A percentile compares a stretch with the other conserved stretches of the same genome.
These are phyloP conservation scores for Phycodurus eques DNA, from an alignment of 2,113 vertebrate genomes.

Conservation along the genomic window DNA sequence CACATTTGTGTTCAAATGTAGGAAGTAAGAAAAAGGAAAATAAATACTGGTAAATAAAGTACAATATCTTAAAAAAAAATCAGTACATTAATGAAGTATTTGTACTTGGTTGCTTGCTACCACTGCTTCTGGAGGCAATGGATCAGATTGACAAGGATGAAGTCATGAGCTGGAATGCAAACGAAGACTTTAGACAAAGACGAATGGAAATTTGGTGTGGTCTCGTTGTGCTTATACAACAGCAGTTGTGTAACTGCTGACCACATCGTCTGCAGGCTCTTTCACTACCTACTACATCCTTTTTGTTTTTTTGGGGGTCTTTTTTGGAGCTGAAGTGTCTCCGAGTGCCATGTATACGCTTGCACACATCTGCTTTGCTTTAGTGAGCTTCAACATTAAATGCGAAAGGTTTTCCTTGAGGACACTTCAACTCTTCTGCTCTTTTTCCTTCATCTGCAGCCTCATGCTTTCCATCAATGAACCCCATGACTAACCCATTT, in stretches of 20 bases:
- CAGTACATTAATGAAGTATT: not conserved
- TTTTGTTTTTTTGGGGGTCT: conserved; percentile 16
- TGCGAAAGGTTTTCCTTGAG: conserved; percentile 8
- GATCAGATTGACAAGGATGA: not conserved
- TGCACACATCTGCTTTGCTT: conserved; percentile 67
- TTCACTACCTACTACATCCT: conserved; percentile 19
- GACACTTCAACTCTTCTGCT: not conserved
- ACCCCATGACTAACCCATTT: not conserved
- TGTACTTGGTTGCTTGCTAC: not conserved
- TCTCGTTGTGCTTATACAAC: conserved; percentile 4
- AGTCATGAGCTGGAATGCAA: not conserved
- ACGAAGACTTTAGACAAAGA: not conserved
- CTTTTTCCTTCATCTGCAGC: not conserved
- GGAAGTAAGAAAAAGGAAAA: no score
- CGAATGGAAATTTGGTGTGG: not conserved
- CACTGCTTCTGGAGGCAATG: not conserved
- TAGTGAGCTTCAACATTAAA: conserved; percentile 54
- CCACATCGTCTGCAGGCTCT: not conserved
- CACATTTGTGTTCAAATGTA: no score
- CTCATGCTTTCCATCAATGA: not conserved
- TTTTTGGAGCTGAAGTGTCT: conserved; percentile 16
- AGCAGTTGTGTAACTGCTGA: not conserved
- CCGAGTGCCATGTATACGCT: conserved; percentile 27
- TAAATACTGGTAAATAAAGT: not conserved
- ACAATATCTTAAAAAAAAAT: not conserved